Evolutionary conservation across 2,113 vertebrate species (phyloP), one percentile per base, ranked within the genome.

Genomic region (Ginglymostoma cirratum): DNA sequence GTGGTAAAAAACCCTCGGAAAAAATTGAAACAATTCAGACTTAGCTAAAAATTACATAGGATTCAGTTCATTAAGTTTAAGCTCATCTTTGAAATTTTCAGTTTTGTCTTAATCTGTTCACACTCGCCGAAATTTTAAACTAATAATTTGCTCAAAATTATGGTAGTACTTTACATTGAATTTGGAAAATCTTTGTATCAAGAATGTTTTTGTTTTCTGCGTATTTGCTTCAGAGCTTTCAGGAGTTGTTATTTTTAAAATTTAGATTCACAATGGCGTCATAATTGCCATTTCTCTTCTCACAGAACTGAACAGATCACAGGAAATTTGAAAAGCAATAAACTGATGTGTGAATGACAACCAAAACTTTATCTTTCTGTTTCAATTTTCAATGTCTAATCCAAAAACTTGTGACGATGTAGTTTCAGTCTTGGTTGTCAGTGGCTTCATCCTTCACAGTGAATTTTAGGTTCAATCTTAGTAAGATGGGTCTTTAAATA

Each of bases 311-410:
- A 92, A 4, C 2, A 92, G 55, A 92, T 55, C 34, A 61, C 30
- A 65, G 52, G 89, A 92, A 92, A 92, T 92, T n/a, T 92, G 55
- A 65, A 66, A 66, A 65, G 55, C n/a, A 92, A 61, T 66, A 66
- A 92, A 92, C 55, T 61, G 27, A n/a, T 66, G 12, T 27, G 30
- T 61, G 34, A 92, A 92, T 66, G 61, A 92, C 34, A 21, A 65
- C 30, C 2, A 92, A 92, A 34, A 92, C 55, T 92, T 90, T 61
- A 19, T 92, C 61, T 90, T 92, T 92, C 89, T 17, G 34, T 92
- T 92, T 92, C 89, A 92, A 65, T 65, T 92, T 65, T 66, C 89
- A 92, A 65, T 30, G 30, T 66, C 89, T 92, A 34, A 65, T 92
- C 30, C 61, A 92, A 92, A 65, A 65, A 42, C 14, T 42, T 83